phyloP scores from a whole-genome alignment of 37 sponge, comb jelly and placozoan genomes.

The Beroe forskalii region DNA sequence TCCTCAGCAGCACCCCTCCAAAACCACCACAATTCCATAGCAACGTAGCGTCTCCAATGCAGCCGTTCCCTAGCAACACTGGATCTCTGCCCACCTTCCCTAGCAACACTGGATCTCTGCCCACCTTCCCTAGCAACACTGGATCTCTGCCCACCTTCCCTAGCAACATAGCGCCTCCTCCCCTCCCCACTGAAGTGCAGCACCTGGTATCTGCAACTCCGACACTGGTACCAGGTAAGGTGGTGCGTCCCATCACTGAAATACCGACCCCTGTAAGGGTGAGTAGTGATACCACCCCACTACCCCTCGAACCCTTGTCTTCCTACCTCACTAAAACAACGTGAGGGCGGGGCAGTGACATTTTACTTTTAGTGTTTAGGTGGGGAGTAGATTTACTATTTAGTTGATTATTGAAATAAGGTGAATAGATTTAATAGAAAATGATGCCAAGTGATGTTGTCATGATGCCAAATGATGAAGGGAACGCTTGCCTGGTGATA shows the following conservation, averaged over 20 bases:
- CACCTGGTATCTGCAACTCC: background rate
- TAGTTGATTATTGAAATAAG: too few species aligned
- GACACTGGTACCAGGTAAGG: background rate
- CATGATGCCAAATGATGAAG: too few species aligned
- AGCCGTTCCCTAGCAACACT: background rate
- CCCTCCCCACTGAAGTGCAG: background rate
- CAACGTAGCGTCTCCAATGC: background rate
- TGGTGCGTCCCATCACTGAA: background rate
- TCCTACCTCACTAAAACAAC: conserved; percentile 18
- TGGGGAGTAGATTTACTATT: too few species aligned
- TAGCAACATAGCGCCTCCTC: background rate
- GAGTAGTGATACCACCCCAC: background rate
- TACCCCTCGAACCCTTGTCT: conserved; percentile 15
- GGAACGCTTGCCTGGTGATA: too few species aligned
- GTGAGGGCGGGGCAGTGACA: too few species aligned
- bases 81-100: background rate
- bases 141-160: background rate
- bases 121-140: conserved; percentile 6
- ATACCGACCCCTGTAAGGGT: background rate
- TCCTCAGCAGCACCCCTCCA: background rate
- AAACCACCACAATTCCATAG: background rate
- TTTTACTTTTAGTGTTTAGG: too few species aligned
- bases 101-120: background rate
- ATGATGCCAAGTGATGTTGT: too few species aligned
- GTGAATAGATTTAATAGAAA: too few species aligned